These are phyloP conservation scores for Andrena bicolor DNA, from an alignment of 2,888 invertebrate genomes.

Conservation along the genomic window DNA sequence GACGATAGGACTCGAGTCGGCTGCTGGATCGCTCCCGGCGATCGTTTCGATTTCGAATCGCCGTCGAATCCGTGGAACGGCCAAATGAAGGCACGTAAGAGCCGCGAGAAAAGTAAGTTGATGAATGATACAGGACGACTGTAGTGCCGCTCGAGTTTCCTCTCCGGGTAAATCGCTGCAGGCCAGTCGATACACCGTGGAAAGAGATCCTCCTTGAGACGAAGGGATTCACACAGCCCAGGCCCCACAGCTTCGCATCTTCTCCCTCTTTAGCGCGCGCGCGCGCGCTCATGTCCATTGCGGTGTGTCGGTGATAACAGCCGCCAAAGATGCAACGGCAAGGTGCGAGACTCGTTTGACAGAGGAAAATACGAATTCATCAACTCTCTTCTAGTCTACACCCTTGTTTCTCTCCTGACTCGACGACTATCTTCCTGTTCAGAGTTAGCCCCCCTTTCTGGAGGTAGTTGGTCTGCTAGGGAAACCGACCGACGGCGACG, in stretches of 20 bases:
- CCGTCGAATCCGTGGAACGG: constrained; percentile 34
- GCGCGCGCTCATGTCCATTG: constrained; percentile 12
- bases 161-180: constrained; percentile 59
- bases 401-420: constrained; percentile 20
- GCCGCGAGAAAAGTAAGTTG: constrained; percentile 82
- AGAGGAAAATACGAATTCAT: constrained; percentile 43
- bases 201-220: constrained; percentile 59
- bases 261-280: constrained; percentile 48
- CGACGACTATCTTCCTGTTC: constrained; percentile 15
- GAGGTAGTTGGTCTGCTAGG: constrained; percentile 42
- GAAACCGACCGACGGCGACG: constrained; percentile 48
- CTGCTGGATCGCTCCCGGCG: constrained; percentile 25
- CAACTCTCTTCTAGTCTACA: constrained; percentile 4
- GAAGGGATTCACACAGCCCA: constrained; percentile 56
- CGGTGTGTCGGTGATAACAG: constrained; percentile 55
- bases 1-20: not conserved
- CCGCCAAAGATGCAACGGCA: constrained; percentile 72
- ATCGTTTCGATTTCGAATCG: constrained; percentile 30
- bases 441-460: constrained; percentile 29
- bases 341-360: constrained; percentile 69
- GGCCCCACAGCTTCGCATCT: constrained; percentile 45
- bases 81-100: constrained; percentile 77
- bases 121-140: constrained; percentile 65
- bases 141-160: constrained; percentile 81
- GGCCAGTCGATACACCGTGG: constrained; percentile 62